Evolutionary conservation across 2,797 vertebrate species (phyloP), one percentile per base, ranked within the genome.

Genomic region (Anas acuta): DNA sequence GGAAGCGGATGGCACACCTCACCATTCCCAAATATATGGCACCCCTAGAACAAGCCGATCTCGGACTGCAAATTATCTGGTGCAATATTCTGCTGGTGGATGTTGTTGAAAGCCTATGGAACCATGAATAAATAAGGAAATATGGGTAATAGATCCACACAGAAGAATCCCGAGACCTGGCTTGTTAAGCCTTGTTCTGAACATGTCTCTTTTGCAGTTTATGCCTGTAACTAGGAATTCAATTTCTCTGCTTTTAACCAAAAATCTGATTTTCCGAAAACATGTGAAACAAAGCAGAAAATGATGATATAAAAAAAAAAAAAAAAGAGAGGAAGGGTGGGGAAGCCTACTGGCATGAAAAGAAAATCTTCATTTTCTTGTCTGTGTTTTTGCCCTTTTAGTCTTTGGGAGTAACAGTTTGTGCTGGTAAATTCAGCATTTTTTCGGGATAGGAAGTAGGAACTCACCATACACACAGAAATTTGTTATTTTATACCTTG

Each of bases 401-500:
- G 25, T 93, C 53, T 26, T 73, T 70, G 47, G 65, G 56, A 94
- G 32, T 87, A 66, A 23, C 26, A 72, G 61, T 10, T 86, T 87
- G 93, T 90, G 87, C 70, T 67, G 87, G 54, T 84, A 84, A 87
- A 49, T 95, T 97, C 96, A 95, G 96, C 95, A 78, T 90, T 96
- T 95, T 95, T 90, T 76, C 89, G 77, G 79, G 70, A 73, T 76
- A 90, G 69, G 82, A 82, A 97, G 76, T 2, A 1, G 15, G 60
- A 95, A 93, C 95, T 95, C 83, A 19, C 80, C 67, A 65, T 67
- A 47, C 32, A 73, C 75, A 83, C 82, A 87, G 84, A 94, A 80
- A 84, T 90, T 94, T 95, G 94, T 89, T 95, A 76, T 96, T 98
- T 97, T 91, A 82, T 96, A 94, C 39, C 49, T 94, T 97, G 47